Evolutionary conservation across 2,797 vertebrate genomes (phyloP).

Genomic region (Emys orbicularis): DNA sequence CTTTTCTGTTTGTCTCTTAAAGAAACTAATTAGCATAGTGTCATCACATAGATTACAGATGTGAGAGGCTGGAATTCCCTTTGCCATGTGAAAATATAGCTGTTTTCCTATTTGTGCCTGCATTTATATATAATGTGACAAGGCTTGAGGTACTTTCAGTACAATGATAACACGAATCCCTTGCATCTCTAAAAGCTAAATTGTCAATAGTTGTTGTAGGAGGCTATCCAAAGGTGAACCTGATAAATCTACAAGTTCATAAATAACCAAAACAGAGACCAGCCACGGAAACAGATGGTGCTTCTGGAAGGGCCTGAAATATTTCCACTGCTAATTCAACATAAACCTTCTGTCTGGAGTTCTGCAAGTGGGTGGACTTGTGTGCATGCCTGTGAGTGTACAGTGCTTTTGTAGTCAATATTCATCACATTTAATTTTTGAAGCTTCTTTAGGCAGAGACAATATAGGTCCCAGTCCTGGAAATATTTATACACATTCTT

Average conservation of each 20-base stretch:
- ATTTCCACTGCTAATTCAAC: conserved; percentile 75
- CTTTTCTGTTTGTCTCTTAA: conserved; percentile 31
- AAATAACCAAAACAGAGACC: conserved; percentile 81
- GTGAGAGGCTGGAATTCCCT: conserved; percentile 14
- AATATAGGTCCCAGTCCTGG: not conserved
- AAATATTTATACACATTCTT: not conserved
- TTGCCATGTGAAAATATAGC: not conserved
- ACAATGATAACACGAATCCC: conserved; percentile 64
- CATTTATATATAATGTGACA: conserved; percentile 64
- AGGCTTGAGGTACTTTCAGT: conserved; percentile 46
- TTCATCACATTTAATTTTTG: conserved; percentile 44
- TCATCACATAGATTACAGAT: conserved; percentile 35
- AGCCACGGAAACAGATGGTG: conserved; percentile 81
- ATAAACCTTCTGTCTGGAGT: conserved; percentile 75
- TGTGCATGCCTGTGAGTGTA: conserved; percentile 53
- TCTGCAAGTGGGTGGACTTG: conserved; percentile 39
- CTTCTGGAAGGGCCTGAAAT: conserved; percentile 77
- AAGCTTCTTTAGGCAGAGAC: conserved; percentile 64
- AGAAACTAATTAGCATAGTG: conserved; percentile 24
- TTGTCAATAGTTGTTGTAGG: conserved; percentile 78
- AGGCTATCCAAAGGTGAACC: conserved; percentile 82
- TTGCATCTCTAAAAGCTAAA: conserved; percentile 73
- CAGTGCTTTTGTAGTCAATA: conserved; percentile 33
- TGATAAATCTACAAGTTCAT: conserved; percentile 82
- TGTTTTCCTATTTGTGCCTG: conserved; percentile 43